Base-by-base conservation (phyloP, 2,888 invertebrate genomes). In the Lathronympha strigana region DNA sequence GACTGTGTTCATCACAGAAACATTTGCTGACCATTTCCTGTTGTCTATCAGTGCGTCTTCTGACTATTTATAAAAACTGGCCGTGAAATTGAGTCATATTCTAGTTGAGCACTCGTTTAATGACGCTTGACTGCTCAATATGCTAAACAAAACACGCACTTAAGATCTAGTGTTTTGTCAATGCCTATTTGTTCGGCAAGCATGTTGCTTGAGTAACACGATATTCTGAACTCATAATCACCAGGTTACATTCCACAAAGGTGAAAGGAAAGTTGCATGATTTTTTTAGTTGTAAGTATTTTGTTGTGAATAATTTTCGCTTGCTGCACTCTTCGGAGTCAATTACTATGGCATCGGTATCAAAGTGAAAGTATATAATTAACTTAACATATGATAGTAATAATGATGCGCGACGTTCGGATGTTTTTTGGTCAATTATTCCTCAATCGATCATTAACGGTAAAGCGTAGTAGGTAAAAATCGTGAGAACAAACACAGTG, bases 291-390 rank as follows among this genome's bases (percentile, higher is more conserved):
- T 80, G 82, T 78, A 83, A 80, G 82, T 78, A 82, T 80, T 81
- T 82, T 84, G 83, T 83, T 82, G 79, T 78, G 77, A 80, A 84
- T 83, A 82, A 87, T 88, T 88, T 87, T 74, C 67, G 73, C 71
- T 77, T 78, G 76, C 75, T 76, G 74, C 73, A 71, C 81, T 80
- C 81, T 81, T 79, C 75, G 72, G 71, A 73, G 74, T 82, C 86
- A 87, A 88, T 89, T 87, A 88, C 84, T 80, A 76, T 76, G 72
- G 79, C 76, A 82, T 84, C 78, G 77, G 75, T 78, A 79, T 79
- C 79, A 80, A 76, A 83, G 88, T 83, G 89, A 90, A 89, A 90
- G 89, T 84, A 71, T 69, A 75, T 84, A 85, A 87, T 88, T 83
- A 66, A 45, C 38, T 54, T 38, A 66, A 61, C 38, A 77, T 74